Conservation (phyloP, 2,113 vertebrate genomes). For the Pithys albifrons region DNA sequence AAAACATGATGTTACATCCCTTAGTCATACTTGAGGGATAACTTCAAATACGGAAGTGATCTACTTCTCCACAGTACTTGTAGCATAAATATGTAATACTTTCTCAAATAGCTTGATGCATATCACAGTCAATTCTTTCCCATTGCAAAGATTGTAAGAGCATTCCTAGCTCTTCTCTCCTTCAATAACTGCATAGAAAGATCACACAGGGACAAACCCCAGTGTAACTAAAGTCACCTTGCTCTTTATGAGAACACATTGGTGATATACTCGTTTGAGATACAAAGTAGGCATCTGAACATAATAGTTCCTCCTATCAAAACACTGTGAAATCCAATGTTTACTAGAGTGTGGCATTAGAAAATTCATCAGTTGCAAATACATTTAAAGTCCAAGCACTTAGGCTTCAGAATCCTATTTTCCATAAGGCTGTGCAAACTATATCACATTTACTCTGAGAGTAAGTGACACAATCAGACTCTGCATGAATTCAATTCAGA, state of each 20-base stretch:
- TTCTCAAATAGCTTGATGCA: neutral
- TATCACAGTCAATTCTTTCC: neutral
- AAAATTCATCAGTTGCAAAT: neutral
- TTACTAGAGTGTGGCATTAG: neutral
- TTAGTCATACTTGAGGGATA: neutral
- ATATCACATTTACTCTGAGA: neutral
- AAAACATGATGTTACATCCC: neutral
- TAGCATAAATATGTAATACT: neutral
- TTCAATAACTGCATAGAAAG: neutral
- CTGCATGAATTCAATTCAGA: neutral
- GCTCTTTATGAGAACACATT: neutral
- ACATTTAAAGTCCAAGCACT: neutral
- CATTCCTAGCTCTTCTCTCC: neutral
- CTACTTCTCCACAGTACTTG: neutral
- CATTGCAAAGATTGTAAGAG: neutral
- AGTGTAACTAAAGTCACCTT: neutral
- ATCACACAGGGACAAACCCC: neutral
- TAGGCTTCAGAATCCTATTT: neutral
- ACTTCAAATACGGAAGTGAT: neutral
- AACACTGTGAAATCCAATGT: neutral
- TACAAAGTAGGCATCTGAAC: neutral
- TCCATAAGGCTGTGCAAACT: neutral
- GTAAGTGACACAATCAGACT: neutral
- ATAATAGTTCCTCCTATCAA: fast-evolving
- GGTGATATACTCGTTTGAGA: neutral